Conservation (phyloP, 2,888 invertebrate species). For the Cepaea hortensis region DNA sequence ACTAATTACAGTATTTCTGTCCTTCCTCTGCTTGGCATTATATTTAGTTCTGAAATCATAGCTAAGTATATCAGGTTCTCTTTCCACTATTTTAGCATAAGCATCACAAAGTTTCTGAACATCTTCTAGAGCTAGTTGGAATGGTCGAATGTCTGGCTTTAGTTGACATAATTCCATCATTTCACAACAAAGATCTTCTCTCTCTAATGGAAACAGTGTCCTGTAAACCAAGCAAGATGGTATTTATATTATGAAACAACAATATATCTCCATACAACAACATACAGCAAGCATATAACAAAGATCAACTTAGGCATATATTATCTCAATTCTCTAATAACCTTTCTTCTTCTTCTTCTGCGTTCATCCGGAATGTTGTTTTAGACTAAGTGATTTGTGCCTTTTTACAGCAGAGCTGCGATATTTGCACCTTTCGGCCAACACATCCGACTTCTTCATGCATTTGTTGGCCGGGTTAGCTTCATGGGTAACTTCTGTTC, state of each 20-base stretch:
- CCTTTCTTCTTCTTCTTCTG: no score
- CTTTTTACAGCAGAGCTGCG: no score
- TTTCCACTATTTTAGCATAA: conserved; percentile 83
- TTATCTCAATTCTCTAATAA: no score
- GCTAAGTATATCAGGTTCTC: conserved; percentile 71
- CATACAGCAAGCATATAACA: no score
- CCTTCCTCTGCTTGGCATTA: conserved; percentile 37
- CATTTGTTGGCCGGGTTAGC: no score
- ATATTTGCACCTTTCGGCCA: no score
- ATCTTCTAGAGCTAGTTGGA: conserved; percentile 86
- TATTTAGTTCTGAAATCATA: conserved; percentile 80
- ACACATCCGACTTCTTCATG: no score
- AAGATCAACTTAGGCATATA: no score
- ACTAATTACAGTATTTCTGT: not conserved
- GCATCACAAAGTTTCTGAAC: conserved; percentile 86
- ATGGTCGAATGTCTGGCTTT: conserved; percentile 83
- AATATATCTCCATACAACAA: not conserved
- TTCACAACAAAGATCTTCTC: conserved; percentile 82
- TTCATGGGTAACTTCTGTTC: no score
- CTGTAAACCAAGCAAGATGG: conserved; percentile 56
- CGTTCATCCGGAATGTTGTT: no score
- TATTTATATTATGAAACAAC: no score
- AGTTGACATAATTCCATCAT: conserved; percentile 86
- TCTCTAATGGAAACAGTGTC: conserved; percentile 86
- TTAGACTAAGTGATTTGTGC: no score